Conservation (phyloP, 2,113 vertebrate genomes). For the Prochilodus magdalenae region DNA sequence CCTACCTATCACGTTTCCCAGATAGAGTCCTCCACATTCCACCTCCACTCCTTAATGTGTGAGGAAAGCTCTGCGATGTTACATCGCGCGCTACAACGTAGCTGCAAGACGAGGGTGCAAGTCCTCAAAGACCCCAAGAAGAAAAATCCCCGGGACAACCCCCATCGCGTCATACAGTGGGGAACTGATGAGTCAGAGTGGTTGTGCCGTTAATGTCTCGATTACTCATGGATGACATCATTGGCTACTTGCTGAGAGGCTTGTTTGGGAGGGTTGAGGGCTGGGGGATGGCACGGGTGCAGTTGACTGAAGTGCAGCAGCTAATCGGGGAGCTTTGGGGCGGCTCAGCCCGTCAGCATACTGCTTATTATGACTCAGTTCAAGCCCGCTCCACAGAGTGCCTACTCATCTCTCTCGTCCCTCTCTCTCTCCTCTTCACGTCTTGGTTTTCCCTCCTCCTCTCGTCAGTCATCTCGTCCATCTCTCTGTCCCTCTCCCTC, state of each 20-base stretch:
- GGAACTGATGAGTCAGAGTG: slow-evolving; percentile 44
- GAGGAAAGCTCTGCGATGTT: too few relatives aligned
- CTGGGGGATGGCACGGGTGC: neutral
- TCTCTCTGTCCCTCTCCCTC: too few relatives aligned
- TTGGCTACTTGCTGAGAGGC: slow-evolving; percentile 8
- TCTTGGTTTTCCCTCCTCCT: too few relatives aligned
- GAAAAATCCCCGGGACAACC: neutral
- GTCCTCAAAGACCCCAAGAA: slow-evolving; percentile 10
- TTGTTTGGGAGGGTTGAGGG: neutral
- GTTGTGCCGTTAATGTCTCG: neutral
- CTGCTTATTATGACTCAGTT: slow-evolving; percentile 55
- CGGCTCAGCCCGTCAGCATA: slow-evolving; percentile 53
- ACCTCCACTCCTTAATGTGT: too few relatives aligned
- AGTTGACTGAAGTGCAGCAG: slow-evolving; percentile 33
- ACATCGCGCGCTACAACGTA: too few relatives aligned
- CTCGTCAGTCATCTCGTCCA: too few relatives aligned
- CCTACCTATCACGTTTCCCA: too few relatives aligned
- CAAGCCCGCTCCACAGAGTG: slow-evolving; percentile 27
- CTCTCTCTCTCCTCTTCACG: neutral
- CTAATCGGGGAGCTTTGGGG: slow-evolving; percentile 51
- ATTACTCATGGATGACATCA: slow-evolving; percentile 52
- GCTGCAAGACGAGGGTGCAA: neutral
- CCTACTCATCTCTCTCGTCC: slow-evolving; percentile 5
- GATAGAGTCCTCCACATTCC: too few relatives aligned
- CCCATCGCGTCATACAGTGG: neutral